Percentiles rank a stretch among this genome's conserved stretches.
phyloP scores from a whole-genome alignment of 1,140 invertebrate species.

The Drosophila tristis region DNA sequence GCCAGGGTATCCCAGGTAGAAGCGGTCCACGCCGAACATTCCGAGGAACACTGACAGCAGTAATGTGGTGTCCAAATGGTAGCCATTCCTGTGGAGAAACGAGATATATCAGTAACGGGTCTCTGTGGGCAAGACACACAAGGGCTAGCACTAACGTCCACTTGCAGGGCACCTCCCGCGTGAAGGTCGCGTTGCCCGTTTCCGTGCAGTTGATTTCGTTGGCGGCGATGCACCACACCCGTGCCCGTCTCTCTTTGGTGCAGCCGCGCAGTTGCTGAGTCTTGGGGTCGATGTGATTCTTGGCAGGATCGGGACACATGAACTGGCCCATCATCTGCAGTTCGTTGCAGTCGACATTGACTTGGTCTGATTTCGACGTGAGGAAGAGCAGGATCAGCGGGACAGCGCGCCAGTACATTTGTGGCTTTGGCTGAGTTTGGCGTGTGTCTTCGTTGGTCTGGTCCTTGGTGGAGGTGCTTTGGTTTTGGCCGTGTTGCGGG shows the following conservation, averaged over 20 bases:
- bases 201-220: constrained; percentile 93
- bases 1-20: constrained; percentile 98
- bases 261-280: constrained; percentile 95
- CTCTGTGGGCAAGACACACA: background rate
- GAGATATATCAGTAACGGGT: background rate
- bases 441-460: constrained; percentile 11
- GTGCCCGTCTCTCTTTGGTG: constrained; percentile 87
- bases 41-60: constrained; percentile 97
- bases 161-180: constrained; percentile 93
- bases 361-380: constrained; percentile 43
- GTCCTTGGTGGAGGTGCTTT: constrained; percentile 16
- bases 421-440: constrained; percentile 18
- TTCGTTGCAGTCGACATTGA: constrained; percentile 87
- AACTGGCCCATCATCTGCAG: constrained; percentile 91
- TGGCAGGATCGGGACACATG: constrained; percentile 92
- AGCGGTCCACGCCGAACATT: constrained; percentile 98
- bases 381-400: constrained; percentile 40
- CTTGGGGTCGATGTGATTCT: constrained; percentile 92
- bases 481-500: constrained; percentile 19
- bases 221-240: constrained; percentile 92
- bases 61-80: constrained; percentile 95
- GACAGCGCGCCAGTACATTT: constrained; percentile 50
- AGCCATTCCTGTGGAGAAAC: constrained; percentile 91
- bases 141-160: constrained; percentile 92
- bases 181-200: constrained; percentile 92